Evolutionary conservation across 1,140 invertebrate genomes (phyloP).

Genomic region (Drosophila carrolli): DNA sequence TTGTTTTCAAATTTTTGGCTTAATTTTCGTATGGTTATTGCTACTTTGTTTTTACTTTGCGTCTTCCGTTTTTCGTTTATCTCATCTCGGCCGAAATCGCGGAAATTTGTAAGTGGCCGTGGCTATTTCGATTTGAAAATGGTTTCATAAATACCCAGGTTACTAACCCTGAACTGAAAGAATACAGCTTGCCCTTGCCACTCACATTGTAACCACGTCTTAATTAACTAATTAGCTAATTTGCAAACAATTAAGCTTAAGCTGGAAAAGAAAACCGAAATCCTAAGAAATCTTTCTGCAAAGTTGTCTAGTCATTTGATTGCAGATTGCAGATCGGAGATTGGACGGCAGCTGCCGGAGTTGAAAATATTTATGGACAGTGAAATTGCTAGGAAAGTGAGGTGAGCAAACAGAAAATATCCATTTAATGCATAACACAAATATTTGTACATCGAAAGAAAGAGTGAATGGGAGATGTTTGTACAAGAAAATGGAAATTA

Average conservation of each 20-base stretch:
- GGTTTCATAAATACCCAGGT: conserved; percentile 41
- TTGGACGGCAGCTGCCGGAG: conserved; percentile 54
- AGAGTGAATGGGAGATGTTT: conserved; percentile 36
- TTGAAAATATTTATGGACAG: conserved; percentile 28
- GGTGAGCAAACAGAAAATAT: conserved; percentile 50
- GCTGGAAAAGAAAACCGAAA: conserved; percentile 28
- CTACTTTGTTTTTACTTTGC: conserved; percentile 32
- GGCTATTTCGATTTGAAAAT: conserved; percentile 49
- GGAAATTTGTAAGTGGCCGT: conserved; percentile 62
- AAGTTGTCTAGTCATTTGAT: conserved; percentile 74
- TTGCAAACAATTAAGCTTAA: conserved; percentile 74
- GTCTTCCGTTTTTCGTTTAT: conserved; percentile 36
- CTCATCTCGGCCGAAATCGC: conserved; percentile 53
- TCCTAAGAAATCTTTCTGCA: conserved; percentile 26
- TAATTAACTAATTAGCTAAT: conserved; percentile 82
- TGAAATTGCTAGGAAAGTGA: conserved; percentile 47
- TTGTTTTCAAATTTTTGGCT: conserved; percentile 75
- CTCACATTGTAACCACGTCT: conserved; percentile 61
- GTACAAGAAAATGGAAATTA: conserved; percentile 30
- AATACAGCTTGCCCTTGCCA: conserved; percentile 27
- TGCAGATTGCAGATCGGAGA: conserved; percentile 58
- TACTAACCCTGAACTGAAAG: conserved; percentile 33
- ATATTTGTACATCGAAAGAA: conserved; percentile 48
- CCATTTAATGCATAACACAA: conserved; percentile 47
- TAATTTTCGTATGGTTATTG: conserved; percentile 76